These are phyloP conservation scores for Channa maculata DNA, from an alignment of 2,113 vertebrate species.

Conservation along the genomic window DNA sequence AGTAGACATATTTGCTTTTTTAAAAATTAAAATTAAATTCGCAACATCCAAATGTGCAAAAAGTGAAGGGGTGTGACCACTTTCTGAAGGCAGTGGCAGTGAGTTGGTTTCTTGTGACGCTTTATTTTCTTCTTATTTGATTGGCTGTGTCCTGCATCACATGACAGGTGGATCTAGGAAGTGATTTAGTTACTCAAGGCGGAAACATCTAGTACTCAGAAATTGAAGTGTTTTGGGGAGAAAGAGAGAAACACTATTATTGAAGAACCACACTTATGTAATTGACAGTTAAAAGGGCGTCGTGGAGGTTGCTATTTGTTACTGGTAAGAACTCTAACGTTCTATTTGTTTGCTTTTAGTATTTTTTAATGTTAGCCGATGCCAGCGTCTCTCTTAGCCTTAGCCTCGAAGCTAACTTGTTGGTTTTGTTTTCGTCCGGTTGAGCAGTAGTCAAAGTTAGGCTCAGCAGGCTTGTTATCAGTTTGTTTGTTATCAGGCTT, in stretches of 20 bases:
- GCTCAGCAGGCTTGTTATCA: not conserved
- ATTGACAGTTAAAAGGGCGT: not conserved
- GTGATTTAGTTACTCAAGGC: conserved; percentile 67
- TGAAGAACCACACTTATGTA: not conserved
- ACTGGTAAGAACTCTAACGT: conserved; percentile 26
- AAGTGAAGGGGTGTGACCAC: no score
- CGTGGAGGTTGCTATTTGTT: not conserved
- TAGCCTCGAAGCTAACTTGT: conserved; percentile 58
- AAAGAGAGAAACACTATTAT: conserved; percentile 8
- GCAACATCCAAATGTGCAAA: no score
- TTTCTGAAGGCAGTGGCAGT: not conserved
- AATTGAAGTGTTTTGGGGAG: conserved; percentile 28
- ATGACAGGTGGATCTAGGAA: conserved; percentile 69
- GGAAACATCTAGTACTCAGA: conserved; percentile 61
- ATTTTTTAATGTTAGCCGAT: conserved; percentile 10
- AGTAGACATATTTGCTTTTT: no score
- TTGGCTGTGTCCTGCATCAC: conserved; percentile 60
- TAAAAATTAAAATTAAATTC: no score
- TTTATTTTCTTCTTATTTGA: conserved; percentile 9
- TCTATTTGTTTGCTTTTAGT: not conserved
- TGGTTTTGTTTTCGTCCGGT: conserved; percentile 37
- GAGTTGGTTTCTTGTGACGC: not conserved
- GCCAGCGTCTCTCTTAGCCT: conserved; percentile 45
- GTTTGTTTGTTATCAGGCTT: not conserved
- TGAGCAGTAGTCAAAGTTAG: conserved; percentile 14